These are phyloP conservation scores for Leucoraja ocellata DNA, from an alignment of 2,797 vertebrate genomes.

Conservation along the genomic window DNA sequence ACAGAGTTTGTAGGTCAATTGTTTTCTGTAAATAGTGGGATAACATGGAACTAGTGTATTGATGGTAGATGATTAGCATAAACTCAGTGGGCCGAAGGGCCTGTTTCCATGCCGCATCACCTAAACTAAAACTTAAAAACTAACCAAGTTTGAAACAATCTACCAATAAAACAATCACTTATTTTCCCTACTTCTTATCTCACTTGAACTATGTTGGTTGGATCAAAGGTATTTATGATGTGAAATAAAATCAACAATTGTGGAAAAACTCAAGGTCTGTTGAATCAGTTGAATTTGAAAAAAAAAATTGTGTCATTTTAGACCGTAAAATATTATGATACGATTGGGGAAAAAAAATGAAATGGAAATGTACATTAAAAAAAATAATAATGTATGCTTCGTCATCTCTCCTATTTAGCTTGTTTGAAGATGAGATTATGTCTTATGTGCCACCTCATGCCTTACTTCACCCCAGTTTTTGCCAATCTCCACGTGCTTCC, in stretches of 20 bases:
- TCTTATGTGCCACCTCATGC: constrained; percentile 90
- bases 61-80: no score
- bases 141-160: neutral
- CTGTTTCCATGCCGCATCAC: no score
- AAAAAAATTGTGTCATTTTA: neutral
- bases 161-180: neutral
- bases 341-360: neutral
- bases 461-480: constrained; percentile 85
- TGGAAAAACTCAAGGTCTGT: no score
- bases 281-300: neutral
- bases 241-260: neutral
- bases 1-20: no score
- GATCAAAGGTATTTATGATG: neutral
- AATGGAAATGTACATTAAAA: neutral
- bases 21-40: no score
- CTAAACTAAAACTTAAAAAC: no score
- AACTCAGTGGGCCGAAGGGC: no score
- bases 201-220: neutral
- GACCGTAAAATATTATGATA: neutral
- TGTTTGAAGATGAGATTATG: constrained; percentile 99
- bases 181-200: neutral
- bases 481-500: constrained; percentile 69
- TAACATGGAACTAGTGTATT: no score
- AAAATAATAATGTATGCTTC: neutral
- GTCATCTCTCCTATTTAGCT: constrained; percentile 55